Base-by-base conservation (phyloP, 2,888 invertebrate genomes). In the Rugalucina vietnamica region DNA sequence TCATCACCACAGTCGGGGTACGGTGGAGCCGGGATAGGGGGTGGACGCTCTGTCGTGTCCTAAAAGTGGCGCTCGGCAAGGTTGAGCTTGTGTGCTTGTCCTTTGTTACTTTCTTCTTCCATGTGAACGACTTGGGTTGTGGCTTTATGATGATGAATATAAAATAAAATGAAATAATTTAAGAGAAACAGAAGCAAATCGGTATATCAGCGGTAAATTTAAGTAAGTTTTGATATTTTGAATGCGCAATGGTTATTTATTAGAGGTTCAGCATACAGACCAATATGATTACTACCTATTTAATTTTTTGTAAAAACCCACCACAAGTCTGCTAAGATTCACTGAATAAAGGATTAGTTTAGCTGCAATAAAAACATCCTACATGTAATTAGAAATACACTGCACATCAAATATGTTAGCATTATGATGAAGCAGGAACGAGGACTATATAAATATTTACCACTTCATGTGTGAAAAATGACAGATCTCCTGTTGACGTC, bases 381-480 rank as follows among this genome's bases (percentile, higher is more conserved):
- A n/a, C n/a, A n/a, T n/a, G n/a, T n/a, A n/a, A n/a, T n/a, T n/a
- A n/a, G n/a, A n/a, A n/a, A n/a, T n/a, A n/a, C n/a, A n/a, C n/a
- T n/a, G n/a, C n/a, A n/a, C n/a, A n/a, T n/a, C n/a, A n/a, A n/a
- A n/a, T n/a, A n/a, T n/a, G n/a, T n/a, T n/a, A n/a, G n/a, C n/a
- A n/a, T n/a, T n/a, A n/a, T n/a, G n/a, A n/a, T n/a, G n/a, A n/a
- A n/a, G n/a, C n/a, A 12, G 49, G 18, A 49, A 12, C 18, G 27
- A 69, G 3, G 12, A 14, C 12, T 27, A 69, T 65, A n/a, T n/a
- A n/a, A n/a, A n/a, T n/a, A 85, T 81, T 72, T 85, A 91, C 91
- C 85, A 83, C 71, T 85, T 90, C 90, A 65, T 91, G 91, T 34
- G 91, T 84, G n/a, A 90, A 87, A 29, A 83, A 82, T 24, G 91